Evolutionary conservation across 1,140 invertebrate genomes (phyloP), one percentile per base, ranked within the genome.

Genomic region (Chymomyza costata): DNA sequence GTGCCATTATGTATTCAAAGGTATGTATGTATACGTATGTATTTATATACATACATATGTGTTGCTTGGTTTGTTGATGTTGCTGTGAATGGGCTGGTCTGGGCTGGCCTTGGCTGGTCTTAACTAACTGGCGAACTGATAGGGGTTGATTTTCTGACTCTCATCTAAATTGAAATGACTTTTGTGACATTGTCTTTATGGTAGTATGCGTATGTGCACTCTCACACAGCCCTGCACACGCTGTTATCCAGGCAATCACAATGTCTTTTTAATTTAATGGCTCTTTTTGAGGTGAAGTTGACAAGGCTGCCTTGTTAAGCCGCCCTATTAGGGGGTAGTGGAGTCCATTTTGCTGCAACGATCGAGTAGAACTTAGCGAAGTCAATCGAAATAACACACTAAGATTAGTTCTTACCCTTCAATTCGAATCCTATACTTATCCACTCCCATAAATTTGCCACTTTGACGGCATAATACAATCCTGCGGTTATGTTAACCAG

Each of bases 401-500:
- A n/a, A n/a, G n/a, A n/a, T 37, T 16, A 37, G 13, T 16, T 16
- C n/a, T 16, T 37, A 5, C 6, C 34, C 21, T 32, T 32, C 13
- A 45, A 14, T 43, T 21, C 21, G 11, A 3, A 5, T 25, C 8
- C 21, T 25, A 5, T 25, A 25, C 8, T 3, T 25, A 25, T 25
- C 21, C 21, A 25, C 21, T 25, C 21, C 3, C 8, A 5, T 25
- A 8, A 8, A 3, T 5, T 8, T 56, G 59, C 50, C 40, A 49
- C 51, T 39, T 15, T 43, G 21, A 39, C 40, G 37, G 28, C 60
- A 39, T 56, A 65, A 60, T 70, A 57, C 65, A 74, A 68, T 82
- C 66, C 82, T 84, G 82, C 64, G 82, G 82, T 84, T 84, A 84
- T 84, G 84, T 84, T 84, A 84, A 82, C 82, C 82, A 84, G 82